Percentiles rank a stretch among this genome's conserved stretches.
These are phyloP conservation scores for Mustela lutreola DNA, from an alignment of 2,113 vertebrate genomes.

Conservation along the genomic window DNA sequence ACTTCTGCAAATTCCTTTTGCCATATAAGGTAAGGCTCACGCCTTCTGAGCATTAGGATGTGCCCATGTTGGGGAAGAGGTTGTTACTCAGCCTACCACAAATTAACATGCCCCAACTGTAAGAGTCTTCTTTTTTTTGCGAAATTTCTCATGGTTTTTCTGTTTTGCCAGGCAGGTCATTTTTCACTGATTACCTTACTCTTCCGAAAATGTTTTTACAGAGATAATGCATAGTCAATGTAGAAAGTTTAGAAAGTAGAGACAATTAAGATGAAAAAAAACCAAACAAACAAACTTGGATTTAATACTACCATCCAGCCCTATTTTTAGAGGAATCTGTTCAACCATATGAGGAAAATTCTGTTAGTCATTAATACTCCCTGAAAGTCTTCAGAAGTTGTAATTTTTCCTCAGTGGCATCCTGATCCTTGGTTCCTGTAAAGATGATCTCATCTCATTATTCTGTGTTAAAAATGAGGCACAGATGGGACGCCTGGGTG, in stretches of 20 bases:
- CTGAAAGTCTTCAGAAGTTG: neutral
- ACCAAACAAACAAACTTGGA: neutral
- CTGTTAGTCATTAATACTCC: neutral
- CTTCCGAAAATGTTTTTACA: neutral
- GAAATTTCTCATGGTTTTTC: neutral
- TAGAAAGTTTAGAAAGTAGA: slow-evolving; percentile 2
- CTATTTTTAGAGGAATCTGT: neutral
- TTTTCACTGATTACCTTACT: neutral
- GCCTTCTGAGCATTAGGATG: neutral
- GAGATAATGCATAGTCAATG: neutral
- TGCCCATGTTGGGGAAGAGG: neutral
- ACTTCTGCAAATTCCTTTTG: neutral
- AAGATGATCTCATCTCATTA: neutral
- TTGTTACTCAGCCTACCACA: neutral
- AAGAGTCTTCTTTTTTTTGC: neutral
- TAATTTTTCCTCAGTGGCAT: neutral
- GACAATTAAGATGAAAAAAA: neutral
- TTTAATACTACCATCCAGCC: neutral
- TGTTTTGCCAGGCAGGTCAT: neutral
- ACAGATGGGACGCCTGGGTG: no score
- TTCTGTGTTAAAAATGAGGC: neutral
- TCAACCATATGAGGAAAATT: neutral
- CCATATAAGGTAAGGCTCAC: neutral
- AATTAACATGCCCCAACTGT: neutral
- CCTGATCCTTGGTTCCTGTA: neutral